phyloP scores from a whole-genome alignment of 2,888 invertebrate species.

The Netelia melanura region DNA sequence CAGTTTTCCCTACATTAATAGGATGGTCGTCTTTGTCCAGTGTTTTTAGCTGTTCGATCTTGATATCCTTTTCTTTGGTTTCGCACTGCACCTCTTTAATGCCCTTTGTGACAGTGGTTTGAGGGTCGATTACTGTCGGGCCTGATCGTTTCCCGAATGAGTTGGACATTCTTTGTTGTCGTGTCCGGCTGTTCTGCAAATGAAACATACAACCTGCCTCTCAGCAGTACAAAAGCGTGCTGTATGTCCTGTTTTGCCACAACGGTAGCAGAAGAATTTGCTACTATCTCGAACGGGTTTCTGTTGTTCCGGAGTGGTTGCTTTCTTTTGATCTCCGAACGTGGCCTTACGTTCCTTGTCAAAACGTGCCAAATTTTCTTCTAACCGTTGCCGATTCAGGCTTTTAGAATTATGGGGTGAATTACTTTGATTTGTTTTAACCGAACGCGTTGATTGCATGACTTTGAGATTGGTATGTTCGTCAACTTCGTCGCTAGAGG shows the following conservation, averaged over 20 bases:
- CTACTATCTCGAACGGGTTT: neutral
- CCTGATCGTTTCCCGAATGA: constrained; percentile 50
- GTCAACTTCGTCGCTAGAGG: neutral
- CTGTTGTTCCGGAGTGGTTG: neutral
- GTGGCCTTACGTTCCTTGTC: neutral
- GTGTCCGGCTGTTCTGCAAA: constrained; percentile 38
- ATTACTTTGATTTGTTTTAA: neutral
- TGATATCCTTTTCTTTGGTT: neutral
- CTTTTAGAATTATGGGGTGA: neutral
- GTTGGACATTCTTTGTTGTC: constrained; percentile 43
- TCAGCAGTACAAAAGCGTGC: constrained; percentile 51
- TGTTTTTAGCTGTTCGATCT: constrained; percentile 1
- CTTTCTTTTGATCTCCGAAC: neutral
- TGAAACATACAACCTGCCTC: constrained; percentile 48
- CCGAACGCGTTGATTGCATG: constrained; percentile 6
- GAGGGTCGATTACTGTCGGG: constrained; percentile 49
- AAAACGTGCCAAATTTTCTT: neutral
- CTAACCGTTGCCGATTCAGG: neutral
- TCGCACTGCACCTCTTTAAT: constrained; percentile 20
- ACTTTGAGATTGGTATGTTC: neutral
- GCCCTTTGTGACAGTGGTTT: constrained; percentile 39
- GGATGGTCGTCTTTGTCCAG: neutral
- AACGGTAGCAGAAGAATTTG: constrained; percentile 52
- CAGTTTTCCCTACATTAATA: neutral
- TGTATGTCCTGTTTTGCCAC: constrained; percentile 45